A percentile compares a stretch with the other conserved stretches of the same genome.
Conservation (phyloP, 2,888 invertebrate genomes). For the Geophilus truncorum region DNA sequence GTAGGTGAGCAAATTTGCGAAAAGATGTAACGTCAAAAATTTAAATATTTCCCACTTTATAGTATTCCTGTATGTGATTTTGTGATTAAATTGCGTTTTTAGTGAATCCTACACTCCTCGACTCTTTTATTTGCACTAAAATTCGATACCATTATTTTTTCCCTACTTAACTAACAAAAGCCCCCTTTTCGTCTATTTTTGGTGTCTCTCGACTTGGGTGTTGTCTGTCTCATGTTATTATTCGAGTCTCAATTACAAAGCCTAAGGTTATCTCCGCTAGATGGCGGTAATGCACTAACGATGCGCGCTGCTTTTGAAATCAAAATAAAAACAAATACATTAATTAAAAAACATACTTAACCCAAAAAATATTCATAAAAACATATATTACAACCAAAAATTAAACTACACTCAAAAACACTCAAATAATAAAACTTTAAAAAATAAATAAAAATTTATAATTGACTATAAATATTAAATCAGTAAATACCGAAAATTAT, state of each 20-base stretch:
- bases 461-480: too few relatives aligned
- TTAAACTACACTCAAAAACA: too few relatives aligned
- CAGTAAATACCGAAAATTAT: too few relatives aligned
- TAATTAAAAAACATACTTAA: neutral
- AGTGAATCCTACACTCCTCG: neutral
- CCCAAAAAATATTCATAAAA: too few relatives aligned
- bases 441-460: too few relatives aligned
- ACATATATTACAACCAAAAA: too few relatives aligned
- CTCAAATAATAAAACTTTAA: too few relatives aligned
- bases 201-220: neutral
- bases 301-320: neutral
- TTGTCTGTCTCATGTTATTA: too few relatives aligned
- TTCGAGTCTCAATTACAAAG: neutral
- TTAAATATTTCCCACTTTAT: too few relatives aligned
- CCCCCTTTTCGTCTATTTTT: neutral
- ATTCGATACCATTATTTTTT: neutral
- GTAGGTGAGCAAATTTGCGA: constrained; percentile 6
- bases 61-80: neutral
- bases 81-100: neutral
- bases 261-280: neutral
- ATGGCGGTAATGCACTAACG: neutral
- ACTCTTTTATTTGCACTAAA: neutral
- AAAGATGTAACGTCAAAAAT: too few relatives aligned
- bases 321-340: neutral
- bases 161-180: neutral